phyloP scores from a whole-genome alignment of 2,113 vertebrate species.

The Lepisosteus oculatus region DNA sequence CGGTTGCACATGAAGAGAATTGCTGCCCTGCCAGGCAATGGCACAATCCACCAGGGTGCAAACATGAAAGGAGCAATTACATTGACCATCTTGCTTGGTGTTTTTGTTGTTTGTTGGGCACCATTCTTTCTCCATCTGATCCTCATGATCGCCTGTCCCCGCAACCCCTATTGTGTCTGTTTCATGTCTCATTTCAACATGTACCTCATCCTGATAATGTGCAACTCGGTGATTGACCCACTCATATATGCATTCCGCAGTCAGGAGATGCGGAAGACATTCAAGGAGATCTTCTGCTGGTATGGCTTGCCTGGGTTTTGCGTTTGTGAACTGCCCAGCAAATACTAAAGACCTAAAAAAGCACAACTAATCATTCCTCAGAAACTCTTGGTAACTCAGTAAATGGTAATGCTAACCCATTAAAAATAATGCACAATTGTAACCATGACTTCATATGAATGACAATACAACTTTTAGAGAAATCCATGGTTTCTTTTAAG shows the following conservation, averaged over 20 bases:
- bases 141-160: constrained; percentile 89
- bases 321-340: constrained; percentile 66
- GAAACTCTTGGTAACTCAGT: not conserved
- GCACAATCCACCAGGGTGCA: constrained; percentile 77
- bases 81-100: constrained; percentile 87
- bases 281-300: constrained; percentile 90
- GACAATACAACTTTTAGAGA: no score
- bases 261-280: constrained; percentile 91
- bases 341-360: constrained; percentile 43
- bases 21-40: constrained; percentile 77
- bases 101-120: constrained; percentile 95
- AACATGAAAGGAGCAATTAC: constrained; percentile 94
- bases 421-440: not conserved
- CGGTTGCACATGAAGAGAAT: constrained; percentile 88
- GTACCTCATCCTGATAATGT: constrained; percentile 96
- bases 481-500: no score
- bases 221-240: constrained; percentile 90
- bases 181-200: constrained; percentile 98
- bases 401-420: not conserved
- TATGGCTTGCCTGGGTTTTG: constrained; percentile 58
- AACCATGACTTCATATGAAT: no score
- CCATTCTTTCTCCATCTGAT: constrained; percentile 91
- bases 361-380: not conserved
- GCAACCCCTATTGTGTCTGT: constrained; percentile 90
- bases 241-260: constrained; percentile 93